Conservation (phyloP, 2,888 invertebrate species). For the Taphrorychus bicolor region DNA sequence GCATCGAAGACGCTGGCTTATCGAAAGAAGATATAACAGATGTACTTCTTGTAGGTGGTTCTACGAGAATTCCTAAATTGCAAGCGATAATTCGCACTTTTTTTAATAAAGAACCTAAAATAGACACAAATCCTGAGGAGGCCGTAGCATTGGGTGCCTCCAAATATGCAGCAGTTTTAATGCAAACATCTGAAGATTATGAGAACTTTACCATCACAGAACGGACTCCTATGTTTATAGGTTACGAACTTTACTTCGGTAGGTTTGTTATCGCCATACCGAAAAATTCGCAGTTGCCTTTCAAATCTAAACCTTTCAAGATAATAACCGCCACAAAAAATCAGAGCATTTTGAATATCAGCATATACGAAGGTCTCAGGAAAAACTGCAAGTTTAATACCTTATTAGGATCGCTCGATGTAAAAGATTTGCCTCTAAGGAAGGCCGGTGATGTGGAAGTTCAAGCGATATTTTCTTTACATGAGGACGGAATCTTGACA, state of each 20-base stretch:
- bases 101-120: too few relatives aligned
- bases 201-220: conserved; percentile 41
- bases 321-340: conserved; percentile 13
- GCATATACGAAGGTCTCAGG: conserved; percentile 44
- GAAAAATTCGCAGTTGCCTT: conserved; percentile 41
- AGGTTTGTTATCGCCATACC: conserved; percentile 40
- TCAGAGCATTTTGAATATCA: conserved; percentile 18
- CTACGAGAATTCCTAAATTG: conserved; percentile 48
- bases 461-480: conserved; percentile 33
- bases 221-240: conserved; percentile 45
- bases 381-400: conserved; percentile 41
- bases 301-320: conserved; percentile 2
- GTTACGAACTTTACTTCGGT: conserved; percentile 29
- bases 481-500: conserved; percentile 43
- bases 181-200: conserved; percentile 15
- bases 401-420: conserved; percentile 30
- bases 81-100: conserved; percentile 40
- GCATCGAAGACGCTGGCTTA: conserved; percentile 41
- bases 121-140: conserved; percentile 45
- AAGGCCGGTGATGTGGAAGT: conserved; percentile 38
- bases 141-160: conserved; percentile 47
- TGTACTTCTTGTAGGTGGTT: conserved; percentile 48
- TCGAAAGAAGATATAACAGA: conserved; percentile 44
- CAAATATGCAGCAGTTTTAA: conserved; percentile 43
- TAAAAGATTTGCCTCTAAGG: conserved; percentile 35